Percentiles rank a stretch among this genome's conserved stretches.
phyloP scores from a whole-genome alignment of 23 tunicate genomes.

The Botrylloides violaceus region DNA sequence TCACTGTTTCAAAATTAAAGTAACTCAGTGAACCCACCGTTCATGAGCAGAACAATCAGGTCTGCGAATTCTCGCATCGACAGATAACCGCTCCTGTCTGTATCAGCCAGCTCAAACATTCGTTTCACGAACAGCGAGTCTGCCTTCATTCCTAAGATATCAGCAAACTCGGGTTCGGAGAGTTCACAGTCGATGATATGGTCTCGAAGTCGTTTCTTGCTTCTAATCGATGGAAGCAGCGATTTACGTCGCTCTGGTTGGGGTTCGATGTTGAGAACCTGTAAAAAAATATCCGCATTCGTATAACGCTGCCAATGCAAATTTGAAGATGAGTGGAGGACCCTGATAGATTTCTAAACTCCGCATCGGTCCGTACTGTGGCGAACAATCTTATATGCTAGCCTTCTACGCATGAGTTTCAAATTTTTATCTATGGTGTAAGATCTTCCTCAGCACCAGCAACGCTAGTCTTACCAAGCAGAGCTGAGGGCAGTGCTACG shows the following conservation, averaged over 20 bases:
- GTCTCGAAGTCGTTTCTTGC: constrained; percentile 20
- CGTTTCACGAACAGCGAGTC: constrained; percentile 74
- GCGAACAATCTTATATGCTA: no score
- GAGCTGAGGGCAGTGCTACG: no score
- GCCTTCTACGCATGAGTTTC: no score
- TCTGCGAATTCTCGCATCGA: constrained; percentile 85
- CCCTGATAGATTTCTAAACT: no score
- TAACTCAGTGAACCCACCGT: constrained; percentile 28
- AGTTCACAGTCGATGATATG: constrained; percentile 50
- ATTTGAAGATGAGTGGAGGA: no score
- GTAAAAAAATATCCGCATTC: no score
- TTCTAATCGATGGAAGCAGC: not conserved
- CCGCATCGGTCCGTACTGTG: no score
- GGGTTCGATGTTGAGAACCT: constrained; percentile 1
- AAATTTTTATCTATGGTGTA: no score
- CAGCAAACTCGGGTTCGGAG: constrained; percentile 75
- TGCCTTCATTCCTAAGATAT: constrained; percentile 81
- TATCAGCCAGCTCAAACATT: constrained; percentile 86
- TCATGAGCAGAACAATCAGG: constrained; percentile 76
- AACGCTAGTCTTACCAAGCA: no score
- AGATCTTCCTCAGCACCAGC: no score
- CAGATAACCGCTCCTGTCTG: constrained; percentile 79
- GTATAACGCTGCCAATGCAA: no score
- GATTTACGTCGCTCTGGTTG: not conserved
- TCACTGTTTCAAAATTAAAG: not conserved